Base-by-base conservation (phyloP, 2,113 vertebrate genomes). In the Ptyas mucosa region DNA sequence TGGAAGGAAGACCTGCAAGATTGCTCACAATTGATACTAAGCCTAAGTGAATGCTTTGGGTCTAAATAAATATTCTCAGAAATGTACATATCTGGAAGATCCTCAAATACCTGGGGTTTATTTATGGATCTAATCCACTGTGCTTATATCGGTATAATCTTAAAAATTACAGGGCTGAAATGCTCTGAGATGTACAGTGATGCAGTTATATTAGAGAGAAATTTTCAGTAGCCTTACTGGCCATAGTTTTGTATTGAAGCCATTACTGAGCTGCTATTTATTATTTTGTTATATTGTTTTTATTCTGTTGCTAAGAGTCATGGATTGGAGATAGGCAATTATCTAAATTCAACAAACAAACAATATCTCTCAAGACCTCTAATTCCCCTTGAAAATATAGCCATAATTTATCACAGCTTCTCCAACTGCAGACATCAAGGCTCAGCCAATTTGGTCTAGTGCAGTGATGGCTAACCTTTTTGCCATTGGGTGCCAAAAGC, bases 161-260 rank as follows among this genome's bases (percentile, higher is more conserved):
- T 92, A 91, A 86, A 85, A 49, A 26, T 64, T 91, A 95, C 91
- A 51, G 85, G 49, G 81, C 89, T 90, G 57, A 39, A 69, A 26
- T 53, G 21, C 49, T 57, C 88, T 89, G 57, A 39, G 81, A 26
- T 53, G 18, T 43, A 61, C 52, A 18, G 29, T 18, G 55, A 91
- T 89, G 85, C 43, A 85, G 24, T 94, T 93, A 90, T 49, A 21
- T 23, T 92, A n/a, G 46, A 87, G 51, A 20, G 4, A 92, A 94
- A 88, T 91, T 2, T 18, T 91, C 10, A 91, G 92, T 23, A 93
- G 49, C 85, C 2, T 92, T 91, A 92, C 39, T 51, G 85, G 94
- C 20, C 7, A 86, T 87, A 86, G 57, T 15, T 92, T 43, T 92
- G 85, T 94, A 61, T 92, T 89, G 49, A 94, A 96, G 34, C 11